phyloP scores from a whole-genome alignment of 2,113 vertebrate species.

The Syngnathus scovelli region DNA sequence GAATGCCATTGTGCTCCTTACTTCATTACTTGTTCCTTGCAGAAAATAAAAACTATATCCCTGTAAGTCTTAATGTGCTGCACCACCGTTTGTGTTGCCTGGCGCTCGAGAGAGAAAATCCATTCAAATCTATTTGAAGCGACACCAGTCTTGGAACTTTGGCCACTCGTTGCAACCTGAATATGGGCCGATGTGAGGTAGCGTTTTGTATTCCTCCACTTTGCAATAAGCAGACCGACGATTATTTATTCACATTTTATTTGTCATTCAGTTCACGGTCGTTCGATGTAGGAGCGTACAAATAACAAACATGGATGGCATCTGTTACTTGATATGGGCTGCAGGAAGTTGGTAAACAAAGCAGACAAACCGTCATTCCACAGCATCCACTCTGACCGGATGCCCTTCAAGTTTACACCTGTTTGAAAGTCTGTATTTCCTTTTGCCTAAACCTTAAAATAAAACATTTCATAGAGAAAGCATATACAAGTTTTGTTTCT shows the following conservation, averaged over 20 bases:
- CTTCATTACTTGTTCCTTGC: no score
- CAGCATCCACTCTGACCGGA: slow-evolving; percentile 10
- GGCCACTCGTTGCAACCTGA: slow-evolving; percentile 34
- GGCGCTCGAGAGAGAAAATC: no score
- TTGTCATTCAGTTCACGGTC: not conserved
- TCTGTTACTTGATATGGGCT: not conserved
- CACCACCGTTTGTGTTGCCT: no score
- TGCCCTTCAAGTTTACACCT: slow-evolving; percentile 27
- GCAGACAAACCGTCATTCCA: slow-evolving; percentile 39
- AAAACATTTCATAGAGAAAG: slow-evolving; percentile 3
- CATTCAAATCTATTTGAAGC: not conserved
- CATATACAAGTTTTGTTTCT: not conserved
- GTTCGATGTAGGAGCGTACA: slow-evolving; percentile 13
- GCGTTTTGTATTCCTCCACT: not conserved
- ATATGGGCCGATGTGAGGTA: slow-evolving; percentile 13
- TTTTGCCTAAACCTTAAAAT: not conserved
- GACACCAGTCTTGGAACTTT: not conserved
- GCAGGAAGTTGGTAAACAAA: slow-evolving; percentile 10
- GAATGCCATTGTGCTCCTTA: no score
- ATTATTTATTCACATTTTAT: slow-evolving; percentile 22
- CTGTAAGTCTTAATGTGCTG: no score
- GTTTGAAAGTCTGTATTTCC: slow-evolving; percentile 9
- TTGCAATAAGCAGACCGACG: not conserved
- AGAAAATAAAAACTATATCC: no score
- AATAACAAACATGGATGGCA: not conserved